phyloP scores from a whole-genome alignment of 2,113 vertebrate species.

The Rhabdomys dilectus region DNA sequence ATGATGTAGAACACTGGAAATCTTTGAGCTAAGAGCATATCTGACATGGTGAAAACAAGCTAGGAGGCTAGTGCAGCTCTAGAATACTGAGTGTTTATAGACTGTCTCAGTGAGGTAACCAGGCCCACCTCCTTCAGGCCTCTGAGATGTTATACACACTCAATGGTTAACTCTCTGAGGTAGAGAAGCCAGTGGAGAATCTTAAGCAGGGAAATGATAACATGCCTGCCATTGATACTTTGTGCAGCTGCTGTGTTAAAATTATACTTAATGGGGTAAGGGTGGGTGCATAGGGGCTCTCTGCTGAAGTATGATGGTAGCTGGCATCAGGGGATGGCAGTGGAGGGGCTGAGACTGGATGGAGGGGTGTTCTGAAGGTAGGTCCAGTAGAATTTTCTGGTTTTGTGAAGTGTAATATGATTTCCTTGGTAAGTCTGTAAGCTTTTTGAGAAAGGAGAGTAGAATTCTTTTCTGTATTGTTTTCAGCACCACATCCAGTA shows the following conservation, averaged over 20 bases:
- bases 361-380: background rate
- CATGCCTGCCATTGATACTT: background rate
- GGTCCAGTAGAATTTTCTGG: background rate
- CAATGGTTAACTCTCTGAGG: background rate
- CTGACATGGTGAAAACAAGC: background rate
- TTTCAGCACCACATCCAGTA: background rate
- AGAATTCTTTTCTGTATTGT: background rate
- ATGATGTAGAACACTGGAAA: background rate
- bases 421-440: background rate
- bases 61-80: background rate
- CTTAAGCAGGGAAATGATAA: no score
- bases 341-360: background rate
- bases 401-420: background rate
- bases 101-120: background rate
- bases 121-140: background rate
- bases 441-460: background rate
- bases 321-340: background rate
- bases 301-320: background rate
- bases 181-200: background rate
- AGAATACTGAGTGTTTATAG: background rate
- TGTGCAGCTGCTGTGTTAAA: background rate
- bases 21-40: background rate
- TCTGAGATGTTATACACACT: background rate
- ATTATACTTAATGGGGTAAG: background rate
- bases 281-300: background rate